Base-by-base conservation (phyloP, 2,888 invertebrate genomes). In the Alsophila aescularia region DNA sequence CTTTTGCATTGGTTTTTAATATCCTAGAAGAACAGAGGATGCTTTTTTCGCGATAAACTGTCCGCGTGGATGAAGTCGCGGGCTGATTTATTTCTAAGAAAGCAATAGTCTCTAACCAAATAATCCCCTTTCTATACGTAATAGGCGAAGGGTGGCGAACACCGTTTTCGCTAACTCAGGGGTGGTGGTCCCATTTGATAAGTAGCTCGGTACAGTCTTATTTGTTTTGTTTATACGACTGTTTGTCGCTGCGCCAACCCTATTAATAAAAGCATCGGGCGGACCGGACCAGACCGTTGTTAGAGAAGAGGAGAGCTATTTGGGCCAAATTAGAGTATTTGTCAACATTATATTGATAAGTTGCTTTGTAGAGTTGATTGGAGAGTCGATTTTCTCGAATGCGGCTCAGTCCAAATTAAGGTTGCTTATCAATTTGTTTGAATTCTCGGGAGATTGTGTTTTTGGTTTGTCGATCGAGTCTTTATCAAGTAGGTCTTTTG, bases 211-310 rank as follows among this genome's bases (percentile, higher is more conserved):
- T 62, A 66, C 59, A 62, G 66, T 79, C 81, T 85, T 86, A 85
- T 89, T 87, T 83, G 87, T 87, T 85, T 71, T 63, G 74, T 80
- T 77, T 77, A 72, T 76, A 72, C 75, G 71, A 75, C 81, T 73
- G 81, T 87, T 83, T 81, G 81, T 87, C 76, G 73, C 67, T 29
- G 59, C 55, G 60, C 70, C 70, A 65, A 62, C 65, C 72, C 86
- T 75, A 85, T 85, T 84, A 80, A 85, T 85, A 85, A 76, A 61
- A 73, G 70, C 73, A 76, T 75, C 73, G 75, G 77, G 44, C 40
- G 36, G 24, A 5, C 24, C 24, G 24, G 24, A 6, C 24, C 24
- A 47, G 40, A 83, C 79, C 72, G 74, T 79, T 60, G 52, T 52
- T 54, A 47, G 37, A 41, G 50, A 37, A 37, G 44, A 35, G 29